Base-by-base conservation (phyloP, 1,140 invertebrate species). In the Psilanteris sp. region DNA sequence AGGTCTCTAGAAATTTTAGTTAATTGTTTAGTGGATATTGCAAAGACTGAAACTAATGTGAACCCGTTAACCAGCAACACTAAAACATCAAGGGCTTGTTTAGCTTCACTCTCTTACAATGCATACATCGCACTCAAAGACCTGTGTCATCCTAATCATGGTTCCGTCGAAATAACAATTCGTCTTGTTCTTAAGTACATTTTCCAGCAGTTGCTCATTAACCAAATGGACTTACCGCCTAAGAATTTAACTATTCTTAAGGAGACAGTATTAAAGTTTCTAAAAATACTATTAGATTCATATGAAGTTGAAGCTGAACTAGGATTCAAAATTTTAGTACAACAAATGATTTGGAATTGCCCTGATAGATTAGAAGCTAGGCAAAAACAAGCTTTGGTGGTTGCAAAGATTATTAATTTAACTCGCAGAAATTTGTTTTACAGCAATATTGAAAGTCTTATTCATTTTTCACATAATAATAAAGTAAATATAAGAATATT, bases 331-430 rank as follows among this genome's bases (percentile, higher is more conserved):
- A 89, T 87, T 48, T 74, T 93, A 1, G 79, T 93, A 9, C 91
- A 93, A 44, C 89, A 91, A 9, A 41, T 93, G 8, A 91, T 92
- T 81, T 50, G 88, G 0, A 88, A 89, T 29, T 90, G 90, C 48
- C 90, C 91, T 8, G 92, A 93, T 34, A 87, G 89, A 67, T 72
- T 90, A 1, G 92, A 93, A 37, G 89, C 88, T 15, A 80, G 92
- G 54, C 84, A 85, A 20, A 91, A 89, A 72, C 89, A 90, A 18
- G 88, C 91, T 5, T 59, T 83, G 34, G 73, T 89, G 7, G 75
- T 92, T 6, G 76, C 90, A 4, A 89, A 84, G 44, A 79, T 93
- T 1, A 72, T 91, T 8, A 79, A 81, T 44, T 71, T 88, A 14
- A 85, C 90, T 15, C 79, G 84, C 2, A 74, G 77, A 34, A 24